These are phyloP conservation scores for Caenorhabditis panamensis DNA, from an alignment of 2,888 invertebrate genomes.

Conservation along the genomic window DNA sequence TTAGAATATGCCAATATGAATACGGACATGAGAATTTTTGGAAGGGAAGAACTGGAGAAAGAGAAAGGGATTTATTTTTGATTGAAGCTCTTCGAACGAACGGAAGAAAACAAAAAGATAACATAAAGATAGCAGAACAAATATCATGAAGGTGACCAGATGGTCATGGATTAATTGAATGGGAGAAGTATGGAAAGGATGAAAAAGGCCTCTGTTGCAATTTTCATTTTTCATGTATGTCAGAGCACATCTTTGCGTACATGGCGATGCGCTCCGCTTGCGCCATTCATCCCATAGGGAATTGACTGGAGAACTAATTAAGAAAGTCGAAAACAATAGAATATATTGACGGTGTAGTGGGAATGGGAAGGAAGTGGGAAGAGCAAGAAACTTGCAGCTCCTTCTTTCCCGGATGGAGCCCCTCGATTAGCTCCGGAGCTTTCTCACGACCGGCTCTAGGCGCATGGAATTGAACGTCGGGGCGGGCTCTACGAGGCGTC, in stretches of 20 bases:
- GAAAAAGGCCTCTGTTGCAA: slow-evolving; percentile 19
- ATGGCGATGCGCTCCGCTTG: slow-evolving; percentile 31
- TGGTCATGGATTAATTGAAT: slow-evolving; percentile 10
- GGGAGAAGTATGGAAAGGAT: background rate
- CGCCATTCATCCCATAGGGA: slow-evolving; percentile 43
- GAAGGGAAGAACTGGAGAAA: background rate
- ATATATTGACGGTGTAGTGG: slow-evolving; percentile 54
- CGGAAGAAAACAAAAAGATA: slow-evolving; percentile 1
- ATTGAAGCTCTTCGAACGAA: too few relatives aligned
- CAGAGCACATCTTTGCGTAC: slow-evolving; percentile 24
- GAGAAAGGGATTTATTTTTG: slow-evolving; percentile 3
- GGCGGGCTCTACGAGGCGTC: slow-evolving; percentile 1
- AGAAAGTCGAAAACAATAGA: slow-evolving; percentile 62
- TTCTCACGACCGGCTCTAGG: slow-evolving; percentile 49
- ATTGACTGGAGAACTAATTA: slow-evolving; percentile 57
- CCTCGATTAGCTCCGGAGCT: slow-evolving; percentile 13
- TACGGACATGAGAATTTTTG: slow-evolving; percentile 3
- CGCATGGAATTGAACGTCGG: slow-evolving; percentile 16
- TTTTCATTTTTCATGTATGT: slow-evolving; percentile 45
- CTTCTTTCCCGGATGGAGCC: background rate
- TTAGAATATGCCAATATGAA: slow-evolving; percentile 22
- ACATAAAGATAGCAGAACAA: slow-evolving; percentile 5
- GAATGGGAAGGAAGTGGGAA: background rate
- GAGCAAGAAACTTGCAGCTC: slow-evolving; percentile 8
- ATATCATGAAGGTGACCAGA: slow-evolving; percentile 31